Percentiles rank a stretch among this genome's conserved stretches.
These are phyloP conservation scores for Archips xylosteana DNA, from an alignment of 2,888 invertebrate species.

Conservation along the genomic window DNA sequence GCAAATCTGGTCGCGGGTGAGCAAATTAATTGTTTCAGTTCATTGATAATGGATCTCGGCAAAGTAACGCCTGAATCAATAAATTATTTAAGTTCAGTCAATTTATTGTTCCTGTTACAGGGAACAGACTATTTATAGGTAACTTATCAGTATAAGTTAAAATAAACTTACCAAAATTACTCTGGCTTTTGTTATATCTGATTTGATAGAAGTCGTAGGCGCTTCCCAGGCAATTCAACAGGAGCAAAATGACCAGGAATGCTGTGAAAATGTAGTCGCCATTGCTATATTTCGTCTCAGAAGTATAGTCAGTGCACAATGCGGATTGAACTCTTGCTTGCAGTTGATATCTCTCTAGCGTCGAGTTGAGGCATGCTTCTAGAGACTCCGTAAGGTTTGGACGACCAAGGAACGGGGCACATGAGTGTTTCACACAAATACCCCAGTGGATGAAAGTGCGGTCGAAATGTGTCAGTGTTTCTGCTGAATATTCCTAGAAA, in stretches of 20 bases:
- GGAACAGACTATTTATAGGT: no score
- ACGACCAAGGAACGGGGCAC: neutral
- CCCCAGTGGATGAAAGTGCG: neutral
- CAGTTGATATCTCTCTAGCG: neutral
- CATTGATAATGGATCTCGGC: no score
- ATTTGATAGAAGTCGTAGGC: neutral
- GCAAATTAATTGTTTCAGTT: no score
- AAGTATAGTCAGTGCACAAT: neutral
- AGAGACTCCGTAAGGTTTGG: neutral
- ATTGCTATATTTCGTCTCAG: neutral
- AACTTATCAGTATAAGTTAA: no score
- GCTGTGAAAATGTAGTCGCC: neutral
- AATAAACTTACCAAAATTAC: neutral
- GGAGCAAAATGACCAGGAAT: neutral
- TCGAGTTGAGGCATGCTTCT: neutral
- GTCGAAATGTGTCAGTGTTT: neutral
- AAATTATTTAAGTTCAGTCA: no score
- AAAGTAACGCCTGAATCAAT: no score
- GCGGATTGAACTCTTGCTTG: neutral
- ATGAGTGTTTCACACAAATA: neutral
- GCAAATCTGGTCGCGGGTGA: no score
- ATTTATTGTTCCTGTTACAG: no score
- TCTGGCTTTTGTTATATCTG: neutral
- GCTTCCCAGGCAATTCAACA: neutral
- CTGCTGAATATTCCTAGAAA: neutral